A percentile compares a stretch with the other conserved stretches of the same genome.
Evolutionary conservation across 1,140 invertebrate species (phyloP).

Genomic region (Parapsyche elsis): DNA sequence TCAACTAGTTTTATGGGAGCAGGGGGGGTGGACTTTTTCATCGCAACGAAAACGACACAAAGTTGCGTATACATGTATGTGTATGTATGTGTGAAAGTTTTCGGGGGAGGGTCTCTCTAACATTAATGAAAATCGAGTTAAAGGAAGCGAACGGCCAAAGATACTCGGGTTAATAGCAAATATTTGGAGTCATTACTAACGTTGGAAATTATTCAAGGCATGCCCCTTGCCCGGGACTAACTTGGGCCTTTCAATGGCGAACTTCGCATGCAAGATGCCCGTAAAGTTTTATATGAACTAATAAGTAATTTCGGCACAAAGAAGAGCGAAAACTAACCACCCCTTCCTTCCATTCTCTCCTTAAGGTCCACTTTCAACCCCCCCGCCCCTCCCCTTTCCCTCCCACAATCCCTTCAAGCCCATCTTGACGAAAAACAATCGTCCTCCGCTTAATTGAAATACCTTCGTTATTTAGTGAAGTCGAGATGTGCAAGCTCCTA

Average conservation of each 20-base stretch:
- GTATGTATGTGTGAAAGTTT: neutral
- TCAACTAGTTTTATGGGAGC: no score
- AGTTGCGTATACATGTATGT: neutral
- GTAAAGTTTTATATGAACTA: constrained; percentile 26
- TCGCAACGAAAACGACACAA: no score
- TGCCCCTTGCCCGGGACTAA: neutral
- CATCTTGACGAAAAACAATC: no score
- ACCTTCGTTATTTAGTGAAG: no score
- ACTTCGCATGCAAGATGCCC: constrained; percentile 25
- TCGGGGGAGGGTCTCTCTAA: neutral
- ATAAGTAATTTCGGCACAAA: constrained; percentile 20
- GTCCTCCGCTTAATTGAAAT: no score
- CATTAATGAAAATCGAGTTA: constrained; percentile 33
- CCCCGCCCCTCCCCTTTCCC: no score
- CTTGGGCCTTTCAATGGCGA: constrained; percentile 20
- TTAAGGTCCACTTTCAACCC: neutral
- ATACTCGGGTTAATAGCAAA: constrained; percentile 28
- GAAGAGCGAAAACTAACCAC: neutral
- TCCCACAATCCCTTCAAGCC: no score
- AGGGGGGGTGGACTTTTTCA: no score
- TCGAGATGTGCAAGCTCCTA: no score
- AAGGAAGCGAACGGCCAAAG: constrained; percentile 1
- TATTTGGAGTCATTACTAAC: constrained; percentile 33
- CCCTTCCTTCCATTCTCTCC: neutral
- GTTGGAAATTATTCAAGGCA: constrained; percentile 32